Base-by-base conservation (phyloP, 2,113 vertebrate genomes). In the Orthochromis indermauri region DNA sequence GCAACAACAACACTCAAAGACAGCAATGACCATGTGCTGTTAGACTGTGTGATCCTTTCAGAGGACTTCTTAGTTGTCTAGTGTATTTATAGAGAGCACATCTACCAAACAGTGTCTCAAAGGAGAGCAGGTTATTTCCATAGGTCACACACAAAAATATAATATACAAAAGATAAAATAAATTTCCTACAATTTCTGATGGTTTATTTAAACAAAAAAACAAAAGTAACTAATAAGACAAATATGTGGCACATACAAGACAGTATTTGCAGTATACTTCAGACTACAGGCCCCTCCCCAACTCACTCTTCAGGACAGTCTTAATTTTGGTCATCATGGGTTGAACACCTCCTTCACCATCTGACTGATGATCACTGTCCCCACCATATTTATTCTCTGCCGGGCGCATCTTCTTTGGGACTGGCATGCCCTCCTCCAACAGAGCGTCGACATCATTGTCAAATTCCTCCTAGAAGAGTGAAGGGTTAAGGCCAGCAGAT, bases 271-370 rank as follows among this genome's bases (percentile, higher is more conserved):
- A 76, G 10, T 49, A 19, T 19, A 31, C 26, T 47, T 47, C 71
- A 76, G 24, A 49, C 45, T 13, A 83, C 28, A 54, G 31, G 66
- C 80, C 53, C 63, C 68, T 47, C 71, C 68, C 21, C 21, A 47
- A 96, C 98, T 98, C 96, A 99, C 99, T 99, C 97, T 99, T 99
- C 92, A 99, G 97, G 49, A 99, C 98, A 51, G 99, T 99, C 97
- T 99, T 99, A 93, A 99, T 99, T 97, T 99, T 99, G 97, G 98
- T 99, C 97, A 99, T 98, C 99, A 99, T 99, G 31, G 99, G 99
- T 95, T 99, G 99, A 86, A 99, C 98, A 0, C 97, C 97, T 10
- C 97, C 97, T 95, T 99, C 99, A 82, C 97, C 98, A 42, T 99
- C 99, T 14, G 98, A 99, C 19, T 96, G 97, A 92, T 99, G 98